Conservation (phyloP, 2,888 invertebrate genomes). For the Spodoptera littoralis region DNA sequence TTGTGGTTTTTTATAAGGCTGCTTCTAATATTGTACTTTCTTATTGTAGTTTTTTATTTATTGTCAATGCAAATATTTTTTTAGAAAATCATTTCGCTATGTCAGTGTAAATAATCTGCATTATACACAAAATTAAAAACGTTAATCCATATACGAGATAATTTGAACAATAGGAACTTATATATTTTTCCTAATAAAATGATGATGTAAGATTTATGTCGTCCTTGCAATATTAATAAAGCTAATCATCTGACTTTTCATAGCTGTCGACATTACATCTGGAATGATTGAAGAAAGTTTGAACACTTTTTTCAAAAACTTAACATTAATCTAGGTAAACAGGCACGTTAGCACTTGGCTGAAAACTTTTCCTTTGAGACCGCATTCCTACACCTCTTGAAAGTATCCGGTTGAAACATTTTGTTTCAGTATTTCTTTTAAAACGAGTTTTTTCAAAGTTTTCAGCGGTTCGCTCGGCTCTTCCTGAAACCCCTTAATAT, state of each 20-base stretch:
- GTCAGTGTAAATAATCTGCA: too few species aligned
- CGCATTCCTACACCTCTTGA: conserved; percentile 49
- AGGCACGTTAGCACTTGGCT: not conserved
- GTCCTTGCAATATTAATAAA: too few species aligned
- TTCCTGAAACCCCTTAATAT: conserved; percentile 25
- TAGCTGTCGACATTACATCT: not conserved
- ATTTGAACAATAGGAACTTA: too few species aligned
- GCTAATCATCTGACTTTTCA: not conserved
- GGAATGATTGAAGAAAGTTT: not conserved
- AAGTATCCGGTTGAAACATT: conserved; percentile 47
- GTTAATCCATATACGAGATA: too few species aligned
- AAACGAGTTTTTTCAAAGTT: conserved; percentile 44
- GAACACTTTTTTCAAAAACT: not conserved
- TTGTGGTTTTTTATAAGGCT: not conserved
- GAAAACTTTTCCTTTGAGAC: conserved; percentile 39
- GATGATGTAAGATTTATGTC: too few species aligned
- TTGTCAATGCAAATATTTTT: too few species aligned
- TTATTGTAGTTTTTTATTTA: too few species aligned
- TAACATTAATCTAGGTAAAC: not conserved
- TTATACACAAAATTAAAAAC: too few species aligned
- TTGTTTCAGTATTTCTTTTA: conserved; percentile 53
- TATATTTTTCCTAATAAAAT: too few species aligned
- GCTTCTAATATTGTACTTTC: too few species aligned
- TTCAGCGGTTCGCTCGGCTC: conserved; percentile 13
- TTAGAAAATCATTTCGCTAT: too few species aligned